Evolutionary conservation across 2,797 vertebrate species (phyloP), one percentile per base, ranked within the genome.

Genomic region (Galagoides demidoff): DNA sequence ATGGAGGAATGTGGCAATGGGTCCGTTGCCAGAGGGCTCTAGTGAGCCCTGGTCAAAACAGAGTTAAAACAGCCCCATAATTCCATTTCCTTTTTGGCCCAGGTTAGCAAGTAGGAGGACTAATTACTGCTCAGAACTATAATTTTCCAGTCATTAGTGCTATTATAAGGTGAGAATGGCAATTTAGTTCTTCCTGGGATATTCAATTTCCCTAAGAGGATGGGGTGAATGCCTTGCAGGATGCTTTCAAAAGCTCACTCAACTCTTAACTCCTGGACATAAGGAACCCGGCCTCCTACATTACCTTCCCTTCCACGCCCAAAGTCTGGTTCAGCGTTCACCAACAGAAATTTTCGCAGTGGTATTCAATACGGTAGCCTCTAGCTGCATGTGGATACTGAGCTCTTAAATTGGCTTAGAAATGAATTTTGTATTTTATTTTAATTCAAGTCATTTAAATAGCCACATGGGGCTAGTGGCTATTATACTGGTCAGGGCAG

Each of bases 81-180:
- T 34, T 57, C 37, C 57, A 57, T 83, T 90, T 95, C 82, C 43
- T 57, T 83, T 83, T 61, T 17, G 85, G 77, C 85, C 23, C 39
- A 74, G 85, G 73, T 93, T 95, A 90, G 76, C 73, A 70, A 34
- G 43, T n/a, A 74, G 71, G 73, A 91, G 76, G 70, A 70, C 59
- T n/a, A 27, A 37, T 29, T 84, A 86, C 90, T 71, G 84, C 93
- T 86, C 0, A 1, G 77, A 83, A 86, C 73, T 74, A 39, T 71
- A 31, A 92, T 96, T 93, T 94, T 91, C 95, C 95, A 94, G 43
- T 78, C 94, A 31, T 45, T 89, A 86, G 76, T 68, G 73, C 77
- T 93, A 19, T 85, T 55, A 78, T 87, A 94, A 96, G 87, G 96
- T 52, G 91, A 95, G 20, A 37, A 11, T 7, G 4, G 43, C 77